These are phyloP conservation scores for Acronicta psi DNA, from an alignment of 2,888 invertebrate genomes.

Conservation along the genomic window DNA sequence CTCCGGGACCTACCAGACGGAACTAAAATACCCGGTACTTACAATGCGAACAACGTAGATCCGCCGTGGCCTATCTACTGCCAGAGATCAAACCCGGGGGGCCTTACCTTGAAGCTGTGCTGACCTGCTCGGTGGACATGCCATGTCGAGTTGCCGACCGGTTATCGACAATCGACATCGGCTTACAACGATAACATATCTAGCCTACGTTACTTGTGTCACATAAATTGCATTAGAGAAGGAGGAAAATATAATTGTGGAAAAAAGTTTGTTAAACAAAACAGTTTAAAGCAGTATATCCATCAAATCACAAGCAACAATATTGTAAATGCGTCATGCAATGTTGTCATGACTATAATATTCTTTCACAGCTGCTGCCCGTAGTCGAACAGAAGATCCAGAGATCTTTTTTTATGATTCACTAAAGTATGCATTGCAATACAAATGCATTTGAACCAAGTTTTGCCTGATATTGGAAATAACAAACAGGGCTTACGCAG, in stretches of 20 bases:
- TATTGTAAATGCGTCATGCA: no score
- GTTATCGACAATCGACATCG: conserved; percentile 41
- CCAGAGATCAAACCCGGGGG: conserved; percentile 70
- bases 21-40: conserved; percentile 34
- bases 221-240: conserved; percentile 3
- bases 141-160: conserved; percentile 56
- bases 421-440: no score
- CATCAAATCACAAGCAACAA: no score
- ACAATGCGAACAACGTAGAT: conserved; percentile 67
- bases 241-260: not conserved
- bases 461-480: no score
- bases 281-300: no score
- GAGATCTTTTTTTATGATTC: no score
- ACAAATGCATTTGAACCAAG: no score
- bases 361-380: no score
- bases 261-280: no score
- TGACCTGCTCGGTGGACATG: conserved; percentile 58
- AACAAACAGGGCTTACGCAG: no score
- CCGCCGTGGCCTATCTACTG: conserved; percentile 72
- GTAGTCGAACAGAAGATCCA: no score
- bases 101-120: conserved; percentile 72
- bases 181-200: conserved; percentile 23
- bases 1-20: conserved; percentile 12
- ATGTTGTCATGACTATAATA: no score
- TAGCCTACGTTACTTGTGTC: conserved; percentile 20